Percentiles rank a stretch among this genome's conserved stretches.
These are phyloP conservation scores for Drosophila testacea DNA, from an alignment of 2,888 invertebrate species.

Conservation along the genomic window DNA sequence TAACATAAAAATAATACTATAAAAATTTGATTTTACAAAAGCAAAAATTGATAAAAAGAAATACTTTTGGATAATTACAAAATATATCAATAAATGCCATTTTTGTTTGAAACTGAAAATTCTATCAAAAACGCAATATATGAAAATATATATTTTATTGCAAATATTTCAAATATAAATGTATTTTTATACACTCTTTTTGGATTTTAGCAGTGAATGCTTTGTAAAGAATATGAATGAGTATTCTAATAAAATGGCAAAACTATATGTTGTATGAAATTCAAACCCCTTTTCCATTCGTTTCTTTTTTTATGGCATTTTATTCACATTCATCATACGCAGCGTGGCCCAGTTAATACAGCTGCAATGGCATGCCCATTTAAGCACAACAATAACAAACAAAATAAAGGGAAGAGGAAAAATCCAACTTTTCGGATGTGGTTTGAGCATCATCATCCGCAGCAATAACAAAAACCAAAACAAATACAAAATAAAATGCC, in stretches of 20 bases:
- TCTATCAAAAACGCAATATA: too few relatives aligned
- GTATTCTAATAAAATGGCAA: not conserved
- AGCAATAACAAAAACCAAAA: conserved; percentile 5
- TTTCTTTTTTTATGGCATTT: not conserved
- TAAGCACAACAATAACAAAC: conserved; percentile 36
- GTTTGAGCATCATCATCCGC: conserved; percentile 27
- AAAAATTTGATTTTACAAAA: too few relatives aligned
- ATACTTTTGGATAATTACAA: too few relatives aligned
- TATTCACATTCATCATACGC: conserved; percentile 44
- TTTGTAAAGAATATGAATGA: not conserved
- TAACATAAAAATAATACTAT: too few relatives aligned
- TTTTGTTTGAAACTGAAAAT: too few relatives aligned
- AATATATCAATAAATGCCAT: too few relatives aligned
- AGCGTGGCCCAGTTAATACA: conserved; percentile 30
- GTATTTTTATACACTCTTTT: too few relatives aligned
- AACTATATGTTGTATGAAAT: conserved; percentile 3
- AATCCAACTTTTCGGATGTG: conserved; percentile 38
- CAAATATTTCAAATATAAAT: too few relatives aligned
- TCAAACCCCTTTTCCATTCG: not conserved
- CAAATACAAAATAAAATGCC: conserved; percentile 18
- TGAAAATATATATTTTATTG: too few relatives aligned
- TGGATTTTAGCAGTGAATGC: not conserved
- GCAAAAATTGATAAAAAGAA: too few relatives aligned
- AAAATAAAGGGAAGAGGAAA: not conserved
- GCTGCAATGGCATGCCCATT: conserved; percentile 42